Conservation (phyloP, 2,888 invertebrate genomes). For the Eudasyphora cyanicolor region DNA sequence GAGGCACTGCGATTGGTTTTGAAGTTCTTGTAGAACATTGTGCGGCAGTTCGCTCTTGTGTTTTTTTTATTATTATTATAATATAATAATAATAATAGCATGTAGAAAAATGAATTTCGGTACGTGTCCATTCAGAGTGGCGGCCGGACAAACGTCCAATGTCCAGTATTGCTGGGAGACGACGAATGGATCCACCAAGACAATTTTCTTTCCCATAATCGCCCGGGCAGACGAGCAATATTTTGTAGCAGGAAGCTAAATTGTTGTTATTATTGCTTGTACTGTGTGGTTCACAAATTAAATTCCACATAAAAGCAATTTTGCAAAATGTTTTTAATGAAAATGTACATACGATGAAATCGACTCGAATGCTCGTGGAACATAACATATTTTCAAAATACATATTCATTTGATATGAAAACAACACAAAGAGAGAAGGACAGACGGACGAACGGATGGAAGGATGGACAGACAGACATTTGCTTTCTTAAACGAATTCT, state of each 20-base stretch:
- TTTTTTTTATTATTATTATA: conserved; percentile 41
- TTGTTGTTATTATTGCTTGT: conserved; percentile 77
- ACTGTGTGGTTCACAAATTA: conserved; percentile 75
- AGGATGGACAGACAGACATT: conserved; percentile 12
- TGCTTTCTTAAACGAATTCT: conserved; percentile 69
- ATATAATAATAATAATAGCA: conserved; percentile 46
- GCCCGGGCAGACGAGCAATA: conserved; percentile 47
- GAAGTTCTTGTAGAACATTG: conserved; percentile 14
- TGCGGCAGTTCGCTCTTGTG: neutral
- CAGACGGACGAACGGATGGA: no score
- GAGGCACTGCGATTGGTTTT: conserved; percentile 6
- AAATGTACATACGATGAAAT: conserved; percentile 61
- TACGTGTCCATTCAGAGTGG: conserved; percentile 14
- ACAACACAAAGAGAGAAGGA: neutral
- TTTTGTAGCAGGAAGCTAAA: conserved; percentile 70
- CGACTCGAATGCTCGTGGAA: neutral
- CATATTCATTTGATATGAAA: conserved; percentile 60
- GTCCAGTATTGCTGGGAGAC: conserved; percentile 1
- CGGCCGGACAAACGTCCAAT: neutral
- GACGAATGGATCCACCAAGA: conserved; percentile 38
- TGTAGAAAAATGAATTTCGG: conserved; percentile 38
- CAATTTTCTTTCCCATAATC: conserved; percentile 40
- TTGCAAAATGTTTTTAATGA: conserved; percentile 67
- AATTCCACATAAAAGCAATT: conserved; percentile 78
- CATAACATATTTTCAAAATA: conserved; percentile 66